These are phyloP conservation scores for Mugil cephalus DNA, from an alignment of 2,113 vertebrate species.

Conservation along the genomic window DNA sequence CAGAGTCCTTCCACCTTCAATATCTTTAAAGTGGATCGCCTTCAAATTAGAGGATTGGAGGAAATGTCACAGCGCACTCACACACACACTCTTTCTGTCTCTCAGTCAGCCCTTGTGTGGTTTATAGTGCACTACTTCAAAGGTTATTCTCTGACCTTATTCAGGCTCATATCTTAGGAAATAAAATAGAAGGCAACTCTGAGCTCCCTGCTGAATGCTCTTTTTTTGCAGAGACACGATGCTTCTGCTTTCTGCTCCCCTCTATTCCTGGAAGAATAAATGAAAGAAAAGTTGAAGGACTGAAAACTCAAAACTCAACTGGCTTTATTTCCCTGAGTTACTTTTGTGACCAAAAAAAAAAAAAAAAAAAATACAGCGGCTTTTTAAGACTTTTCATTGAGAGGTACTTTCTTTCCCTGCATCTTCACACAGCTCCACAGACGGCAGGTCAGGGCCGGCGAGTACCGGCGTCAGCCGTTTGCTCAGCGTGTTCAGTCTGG, in stretches of 20 bases:
- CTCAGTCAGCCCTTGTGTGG: slow-evolving; percentile 47
- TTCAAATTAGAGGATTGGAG: slow-evolving; percentile 75
- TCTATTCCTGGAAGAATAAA: slow-evolving; percentile 48
- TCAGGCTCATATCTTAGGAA: slow-evolving; percentile 70
- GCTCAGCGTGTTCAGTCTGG: neutral
- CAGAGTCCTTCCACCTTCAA: slow-evolving; percentile 62
- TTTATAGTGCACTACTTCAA: slow-evolving; percentile 69
- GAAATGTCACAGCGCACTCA: slow-evolving; percentile 70
- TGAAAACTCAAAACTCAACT: slow-evolving; percentile 41
- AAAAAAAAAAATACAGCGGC: neutral
- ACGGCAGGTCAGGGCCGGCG: neutral
- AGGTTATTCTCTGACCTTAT: slow-evolving; percentile 79
- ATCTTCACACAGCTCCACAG: neutral
- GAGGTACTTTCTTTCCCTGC: neutral
- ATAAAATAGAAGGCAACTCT: slow-evolving; percentile 65
- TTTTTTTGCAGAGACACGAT: slow-evolving; percentile 35
- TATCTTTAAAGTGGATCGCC: slow-evolving; percentile 74
- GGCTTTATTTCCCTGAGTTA: slow-evolving; percentile 18
- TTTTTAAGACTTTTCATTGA: slow-evolving; percentile 19
- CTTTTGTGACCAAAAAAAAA: slow-evolving; percentile 9
- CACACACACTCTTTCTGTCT: slow-evolving; percentile 22
- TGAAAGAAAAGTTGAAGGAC: slow-evolving; percentile 57
- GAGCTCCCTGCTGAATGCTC: slow-evolving; percentile 60
- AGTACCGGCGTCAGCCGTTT: neutral
- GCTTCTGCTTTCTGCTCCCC: slow-evolving; percentile 23